These are phyloP conservation scores for Mystacides longicornis DNA, from an alignment of 2,888 invertebrate genomes.

Conservation along the genomic window DNA sequence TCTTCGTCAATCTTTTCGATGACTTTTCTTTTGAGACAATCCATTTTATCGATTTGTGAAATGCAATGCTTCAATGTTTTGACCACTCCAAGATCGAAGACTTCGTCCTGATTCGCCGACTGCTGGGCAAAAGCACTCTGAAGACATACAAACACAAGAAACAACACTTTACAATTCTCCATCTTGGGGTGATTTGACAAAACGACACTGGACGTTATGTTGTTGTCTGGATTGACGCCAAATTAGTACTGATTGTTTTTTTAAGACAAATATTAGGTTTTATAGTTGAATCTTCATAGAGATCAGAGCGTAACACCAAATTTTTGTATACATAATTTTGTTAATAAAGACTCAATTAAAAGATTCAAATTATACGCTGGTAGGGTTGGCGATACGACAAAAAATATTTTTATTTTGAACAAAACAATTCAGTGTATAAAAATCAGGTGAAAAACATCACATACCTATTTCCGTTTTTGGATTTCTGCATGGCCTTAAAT, in stretches of 20 bases:
- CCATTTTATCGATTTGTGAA: conserved; percentile 30
- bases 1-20: conserved; percentile 21
- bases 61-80: conserved; percentile 31
- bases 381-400: not conserved
- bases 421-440: too few relatives aligned
- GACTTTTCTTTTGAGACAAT: conserved; percentile 26
- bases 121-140: not conserved
- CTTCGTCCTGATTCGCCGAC: conserved; percentile 3
- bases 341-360: conserved; percentile 6
- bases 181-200: not conserved
- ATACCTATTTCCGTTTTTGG: too few relatives aligned
- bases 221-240: conserved; percentile 4
- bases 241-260: conserved; percentile 9
- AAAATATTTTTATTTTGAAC: not conserved
- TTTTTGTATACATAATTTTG: conserved; percentile 5
- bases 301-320: conserved; percentile 20
- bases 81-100: conserved; percentile 11
- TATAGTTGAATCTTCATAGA: conserved; percentile 23
- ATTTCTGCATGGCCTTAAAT: too few relatives aligned
- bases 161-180: not conserved
- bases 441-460: too few relatives aligned
- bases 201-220: not conserved
- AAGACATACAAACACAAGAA: conserved; percentile 6
- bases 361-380: not conserved
- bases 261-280: conserved; percentile 13